phyloP scores from a whole-genome alignment of 2,888 invertebrate species.

The Pterobdella sp. region DNA sequence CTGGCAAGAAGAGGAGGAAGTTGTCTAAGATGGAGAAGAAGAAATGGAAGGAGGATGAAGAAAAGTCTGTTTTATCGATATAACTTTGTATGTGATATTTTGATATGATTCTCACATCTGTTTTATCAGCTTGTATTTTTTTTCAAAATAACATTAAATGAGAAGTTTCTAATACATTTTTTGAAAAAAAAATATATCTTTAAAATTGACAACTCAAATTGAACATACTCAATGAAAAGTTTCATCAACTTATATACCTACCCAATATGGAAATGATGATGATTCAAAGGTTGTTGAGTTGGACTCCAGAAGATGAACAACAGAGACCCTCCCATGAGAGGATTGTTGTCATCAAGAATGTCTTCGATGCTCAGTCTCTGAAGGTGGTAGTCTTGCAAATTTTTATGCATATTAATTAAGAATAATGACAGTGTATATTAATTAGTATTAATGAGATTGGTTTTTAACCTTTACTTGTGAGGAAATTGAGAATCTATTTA shows the following conservation, averaged over 20 bases:
- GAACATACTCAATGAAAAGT: neutral
- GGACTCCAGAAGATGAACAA: slow-evolving; percentile 83
- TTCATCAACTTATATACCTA: neutral
- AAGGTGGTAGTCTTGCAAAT: slow-evolving; percentile 53
- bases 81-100: neutral
- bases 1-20: slow-evolving; percentile 75
- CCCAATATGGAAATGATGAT: slow-evolving; percentile 22
- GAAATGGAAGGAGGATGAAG: slow-evolving; percentile 73
- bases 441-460: no score
- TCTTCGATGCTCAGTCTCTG: slow-evolving; percentile 81
- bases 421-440: no score
- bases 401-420: no score
- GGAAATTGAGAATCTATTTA: no score
- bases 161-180: no score
- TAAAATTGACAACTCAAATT: neutral
- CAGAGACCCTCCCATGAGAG: slow-evolving; percentile 78
- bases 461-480: no score
- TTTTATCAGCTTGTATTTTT: neutral
- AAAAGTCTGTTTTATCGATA: slow-evolving; percentile 60
- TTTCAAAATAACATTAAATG: slow-evolving; percentile 3
- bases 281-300: slow-evolving; percentile 72
- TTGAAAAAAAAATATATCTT: neutral
- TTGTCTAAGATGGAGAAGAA: slow-evolving; percentile 74
- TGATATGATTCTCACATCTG: neutral
- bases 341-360: slow-evolving; percentile 82